Evolutionary conservation across 2,797 vertebrate species (phyloP), one percentile per base, ranked within the genome.

Genomic region (Pipistrellus pygmaeus): DNA sequence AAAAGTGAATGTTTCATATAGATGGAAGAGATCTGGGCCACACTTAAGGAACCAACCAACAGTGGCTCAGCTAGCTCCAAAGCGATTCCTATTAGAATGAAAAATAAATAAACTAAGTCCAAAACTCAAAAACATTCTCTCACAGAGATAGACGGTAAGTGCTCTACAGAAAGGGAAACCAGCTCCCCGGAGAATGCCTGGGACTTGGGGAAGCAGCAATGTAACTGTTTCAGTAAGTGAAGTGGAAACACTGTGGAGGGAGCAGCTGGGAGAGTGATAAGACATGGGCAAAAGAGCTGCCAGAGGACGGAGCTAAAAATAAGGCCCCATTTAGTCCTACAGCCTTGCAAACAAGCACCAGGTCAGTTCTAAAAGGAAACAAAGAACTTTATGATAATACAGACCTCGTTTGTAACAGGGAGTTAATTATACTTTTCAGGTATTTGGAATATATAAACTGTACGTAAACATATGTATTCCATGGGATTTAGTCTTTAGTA

Each of bases 131-230:
- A 96, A 93, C 83, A 85, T 87, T 97, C 96, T 97, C 82, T 92
- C 96, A 85, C 77, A 96, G 94, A 98, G 97, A 98, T 97, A 98
- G 98, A 97, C 97, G 95, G 92, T 30, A 97, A 98, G 97, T 97
- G 93, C 91, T 96, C 90, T 69, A 80, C 62, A 92, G 90, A 98
- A 98, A 97, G 97, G 76, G 89, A 98, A 98, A 98, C 97, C 89
- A 96, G 93, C 85, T 97, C 97, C 97, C 88, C 3, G 0, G 97
- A 96, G 97, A 97, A 97, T 94, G 88, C 68, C 96, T 96, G 93
- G 91, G 95, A 97, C 97, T 93, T 96, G 92, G 93, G 95, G 82
- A 98, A 97, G 95, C 94, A 97, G 91, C 97, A 97, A 91, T 0
- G 32, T 82, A 96, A 96, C 94, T 35, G 11, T 95, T 96, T 97